Evolutionary conservation across 1,140 invertebrate genomes (phyloP).

Genomic region (Metopolophium dirhodum): DNA sequence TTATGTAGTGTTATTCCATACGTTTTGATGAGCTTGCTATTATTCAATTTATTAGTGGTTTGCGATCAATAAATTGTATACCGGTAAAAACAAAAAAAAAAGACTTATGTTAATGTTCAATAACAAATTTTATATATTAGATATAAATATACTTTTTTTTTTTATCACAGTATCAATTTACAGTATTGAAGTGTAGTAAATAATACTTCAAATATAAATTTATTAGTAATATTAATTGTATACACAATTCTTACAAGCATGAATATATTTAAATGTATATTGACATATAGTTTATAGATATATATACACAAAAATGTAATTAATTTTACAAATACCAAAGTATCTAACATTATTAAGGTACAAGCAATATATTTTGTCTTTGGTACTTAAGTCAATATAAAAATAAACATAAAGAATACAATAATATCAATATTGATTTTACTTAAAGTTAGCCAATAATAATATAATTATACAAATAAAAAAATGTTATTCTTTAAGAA

Average conservation of each 20-base stretch:
- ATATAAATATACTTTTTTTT: conserved; percentile 7
- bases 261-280: not conserved
- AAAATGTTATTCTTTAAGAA: conserved; percentile 25
- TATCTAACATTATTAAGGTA: not conserved
- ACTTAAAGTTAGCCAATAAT: not conserved
- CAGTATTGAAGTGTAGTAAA: conserved; percentile 6
- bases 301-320: not conserved
- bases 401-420: conserved; percentile 2
- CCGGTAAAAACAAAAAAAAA: not conserved
- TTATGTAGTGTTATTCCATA: no score
- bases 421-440: not conserved
- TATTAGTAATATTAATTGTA: not conserved
- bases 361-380: conserved; percentile 19
- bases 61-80: no score
- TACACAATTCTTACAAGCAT: not conserved
- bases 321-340: not conserved
- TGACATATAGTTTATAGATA: not conserved
- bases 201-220: conserved; percentile 23
- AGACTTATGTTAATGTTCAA: not conserved
- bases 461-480: not conserved
- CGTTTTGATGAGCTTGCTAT: no score
- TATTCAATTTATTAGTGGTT: no score
- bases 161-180: conserved; percentile 33
- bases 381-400: conserved; percentile 3
- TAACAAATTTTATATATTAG: conserved; percentile 28